Evolutionary conservation across 2,113 vertebrate species (phyloP).

Genomic region (Rhynchomys soricoides): DNA sequence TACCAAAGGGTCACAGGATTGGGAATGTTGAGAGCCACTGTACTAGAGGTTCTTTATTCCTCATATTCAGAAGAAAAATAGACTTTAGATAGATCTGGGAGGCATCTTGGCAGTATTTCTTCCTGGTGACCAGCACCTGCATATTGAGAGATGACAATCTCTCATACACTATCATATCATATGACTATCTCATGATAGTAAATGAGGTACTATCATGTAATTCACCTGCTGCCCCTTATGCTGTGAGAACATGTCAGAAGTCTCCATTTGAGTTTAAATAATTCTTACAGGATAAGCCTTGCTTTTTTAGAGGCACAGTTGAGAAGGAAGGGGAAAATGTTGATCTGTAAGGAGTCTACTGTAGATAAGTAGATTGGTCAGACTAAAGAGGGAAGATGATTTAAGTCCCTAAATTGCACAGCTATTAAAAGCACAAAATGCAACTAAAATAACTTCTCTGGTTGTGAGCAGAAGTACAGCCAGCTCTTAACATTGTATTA

Average conservation of each 20-base stretch:
- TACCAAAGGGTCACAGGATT: not conserved
- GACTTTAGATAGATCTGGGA: not conserved
- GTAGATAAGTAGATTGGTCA: not conserved
- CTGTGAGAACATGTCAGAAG: not conserved
- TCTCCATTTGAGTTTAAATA: not conserved
- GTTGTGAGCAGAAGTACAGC: not conserved
- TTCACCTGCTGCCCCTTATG: too few species aligned
- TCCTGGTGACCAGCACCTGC: too few species aligned
- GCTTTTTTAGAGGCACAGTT: not conserved
- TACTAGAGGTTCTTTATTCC: not conserved
- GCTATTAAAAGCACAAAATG: not conserved
- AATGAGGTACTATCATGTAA: not conserved
- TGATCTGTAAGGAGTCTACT: not conserved
- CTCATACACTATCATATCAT: too few species aligned
- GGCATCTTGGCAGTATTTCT: not conserved
- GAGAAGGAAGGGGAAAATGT: not conserved
- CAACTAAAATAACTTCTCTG: not conserved
- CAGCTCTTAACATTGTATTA: not conserved
- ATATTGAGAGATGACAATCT: not conserved
- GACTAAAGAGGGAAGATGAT: not conserved
- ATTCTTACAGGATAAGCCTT: not conserved
- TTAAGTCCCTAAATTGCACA: not conserved
- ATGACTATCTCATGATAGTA: too few species aligned
- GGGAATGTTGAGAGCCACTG: not conserved
- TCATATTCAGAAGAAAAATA: not conserved